Base-by-base conservation (phyloP, 2,113 vertebrate species). In the Onychostruthus taczanowskii region DNA sequence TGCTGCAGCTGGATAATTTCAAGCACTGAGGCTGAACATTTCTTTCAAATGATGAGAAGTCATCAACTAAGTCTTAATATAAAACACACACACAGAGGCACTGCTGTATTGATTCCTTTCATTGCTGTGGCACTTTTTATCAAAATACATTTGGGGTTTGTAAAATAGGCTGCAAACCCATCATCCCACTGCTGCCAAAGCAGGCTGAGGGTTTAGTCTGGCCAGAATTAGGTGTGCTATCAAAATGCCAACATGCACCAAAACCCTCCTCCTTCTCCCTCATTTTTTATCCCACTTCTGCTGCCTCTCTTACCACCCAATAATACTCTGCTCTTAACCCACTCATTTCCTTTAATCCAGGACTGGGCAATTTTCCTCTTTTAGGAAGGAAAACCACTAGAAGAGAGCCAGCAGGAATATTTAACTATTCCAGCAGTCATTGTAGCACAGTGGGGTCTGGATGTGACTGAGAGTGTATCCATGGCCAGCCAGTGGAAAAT, bases 1-100 rank as follows among this genome's bases (percentile, higher is more conserved):
- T 73, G 77, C 95, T 96, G 83, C 95, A 97, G 92, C 88, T 96
- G 90, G 93, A 92, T 96, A 94, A 97, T 97, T 96, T 96, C 94
- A 90, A 82, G 90, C 77, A 93, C 90, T 81, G 89, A 95, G 76
- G 89, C 94, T 93, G 94, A 96, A 95, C 94, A 50, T 96, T 96
- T 95, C 92, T 96, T 96, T 93, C 93, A 92, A 84, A 95, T 72
- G 92, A 96, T 28, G 94, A 96, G 86, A 96, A 96, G 92, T 92
- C 90, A 93, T 97, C 95, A 96, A 66, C 95, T 87, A 95, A 89
- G 76, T 89, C 90, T 95, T 97, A 96, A 95, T 96, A 93, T 69
- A 87, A 95, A 94, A 58, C 64, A 84, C 7, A 6, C 70, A 82
- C 46, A 69, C 35, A 10, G 84, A 93, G 61, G 56, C 90, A 69